A percentile compares a stretch with the other conserved stretches of the same genome.
Evolutionary conservation across 1,140 invertebrate species (phyloP).

Genomic region (Apolygus lucorum): DNA sequence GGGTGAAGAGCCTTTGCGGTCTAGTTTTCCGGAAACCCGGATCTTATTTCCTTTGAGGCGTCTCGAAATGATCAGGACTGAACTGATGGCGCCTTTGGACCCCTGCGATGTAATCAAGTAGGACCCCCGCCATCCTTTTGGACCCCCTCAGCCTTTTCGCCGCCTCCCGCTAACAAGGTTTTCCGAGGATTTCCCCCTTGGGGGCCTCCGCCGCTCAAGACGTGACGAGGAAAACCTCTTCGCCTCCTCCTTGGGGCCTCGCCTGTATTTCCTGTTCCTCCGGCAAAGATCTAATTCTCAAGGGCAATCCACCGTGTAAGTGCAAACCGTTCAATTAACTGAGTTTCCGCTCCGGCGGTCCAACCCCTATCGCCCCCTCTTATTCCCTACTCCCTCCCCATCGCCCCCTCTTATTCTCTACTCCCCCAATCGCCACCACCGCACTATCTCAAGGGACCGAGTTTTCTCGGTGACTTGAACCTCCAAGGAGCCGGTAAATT

Average conservation of each 20-base stretch:
- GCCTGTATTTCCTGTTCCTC: background rate
- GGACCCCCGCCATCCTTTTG: background rate
- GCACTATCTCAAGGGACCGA: constrained; percentile 3
- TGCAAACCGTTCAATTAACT: constrained; percentile 16
- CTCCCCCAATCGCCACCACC: too few relatives aligned
- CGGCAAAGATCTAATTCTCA: constrained; percentile 13
- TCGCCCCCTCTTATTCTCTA: too few relatives aligned
- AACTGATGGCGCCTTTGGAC: background rate
- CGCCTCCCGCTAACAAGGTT: background rate
- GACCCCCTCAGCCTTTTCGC: background rate
- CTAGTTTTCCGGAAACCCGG: background rate
- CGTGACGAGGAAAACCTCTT: constrained; percentile 11
- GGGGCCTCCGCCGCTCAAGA: background rate
- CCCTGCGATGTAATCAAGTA: background rate
- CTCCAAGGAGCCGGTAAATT: constrained; percentile 14
- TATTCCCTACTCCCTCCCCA: too few relatives aligned
- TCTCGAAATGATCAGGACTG: background rate
- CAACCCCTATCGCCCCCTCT: too few relatives aligned
- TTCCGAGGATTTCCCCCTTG: constrained; percentile 7
- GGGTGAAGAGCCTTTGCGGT: too few relatives aligned
- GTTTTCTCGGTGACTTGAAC: constrained; percentile 16
- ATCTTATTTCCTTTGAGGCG: constrained; percentile 12
- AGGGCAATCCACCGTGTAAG: constrained; percentile 16
- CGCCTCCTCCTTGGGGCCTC: background rate
- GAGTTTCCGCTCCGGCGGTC: constrained; percentile 4